Evolutionary conservation across 2,797 vertebrate species (phyloP).

Genomic region (Tokudaia tokunoshimensis): DNA sequence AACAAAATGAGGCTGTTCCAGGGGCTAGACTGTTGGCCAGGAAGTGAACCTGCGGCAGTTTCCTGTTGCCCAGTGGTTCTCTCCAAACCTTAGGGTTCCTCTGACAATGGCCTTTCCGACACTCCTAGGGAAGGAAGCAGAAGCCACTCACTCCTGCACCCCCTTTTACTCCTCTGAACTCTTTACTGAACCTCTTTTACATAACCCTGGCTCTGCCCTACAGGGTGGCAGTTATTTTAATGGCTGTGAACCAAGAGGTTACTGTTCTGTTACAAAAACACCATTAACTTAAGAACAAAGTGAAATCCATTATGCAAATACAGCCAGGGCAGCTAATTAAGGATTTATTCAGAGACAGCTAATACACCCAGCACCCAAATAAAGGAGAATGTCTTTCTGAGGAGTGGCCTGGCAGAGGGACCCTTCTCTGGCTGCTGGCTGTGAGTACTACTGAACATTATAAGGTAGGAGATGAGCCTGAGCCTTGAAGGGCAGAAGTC

Average conservation of each 20-base stretch:
- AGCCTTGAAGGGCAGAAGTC: slow-evolving; percentile 22
- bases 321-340: slow-evolving; percentile 82
- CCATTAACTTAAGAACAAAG: slow-evolving; percentile 84
- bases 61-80: background rate
- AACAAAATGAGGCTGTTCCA: background rate
- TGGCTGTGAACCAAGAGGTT: slow-evolving; percentile 82
- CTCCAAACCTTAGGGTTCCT: background rate
- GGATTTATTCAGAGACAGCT: slow-evolving; percentile 78
- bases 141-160: background rate
- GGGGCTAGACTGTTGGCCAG: background rate
- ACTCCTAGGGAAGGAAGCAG: background rate
- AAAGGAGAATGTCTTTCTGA: slow-evolving; percentile 71
- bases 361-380: slow-evolving; percentile 80
- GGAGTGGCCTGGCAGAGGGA: slow-evolving; percentile 42
- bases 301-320: slow-evolving; percentile 86
- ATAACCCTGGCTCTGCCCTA: slow-evolving; percentile 67
- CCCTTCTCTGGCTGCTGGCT: slow-evolving; percentile 64
- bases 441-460: slow-evolving; percentile 40
- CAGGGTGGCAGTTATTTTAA: slow-evolving; percentile 80
- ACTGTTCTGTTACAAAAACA: slow-evolving; percentile 82
- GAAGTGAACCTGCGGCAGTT: background rate
- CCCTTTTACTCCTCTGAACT: slow-evolving; percentile 33
- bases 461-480: background rate
- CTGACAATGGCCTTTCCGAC: background rate
- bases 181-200: slow-evolving; percentile 69